Base-by-base conservation (phyloP, 2,888 invertebrate genomes). In the Bombyx huttoni region DNA sequence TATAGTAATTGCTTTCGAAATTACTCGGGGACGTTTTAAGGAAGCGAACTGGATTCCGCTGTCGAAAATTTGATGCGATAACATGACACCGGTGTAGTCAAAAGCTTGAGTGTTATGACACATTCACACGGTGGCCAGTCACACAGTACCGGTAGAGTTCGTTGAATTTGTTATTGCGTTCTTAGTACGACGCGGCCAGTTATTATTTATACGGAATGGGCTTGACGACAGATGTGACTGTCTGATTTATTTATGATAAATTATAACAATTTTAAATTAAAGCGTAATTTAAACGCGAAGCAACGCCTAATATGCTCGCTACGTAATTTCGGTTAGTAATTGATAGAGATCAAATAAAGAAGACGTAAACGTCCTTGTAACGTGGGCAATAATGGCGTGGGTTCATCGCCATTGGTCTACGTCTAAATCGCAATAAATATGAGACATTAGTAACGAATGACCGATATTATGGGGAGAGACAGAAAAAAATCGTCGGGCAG, bases 141-240 rank as follows among this genome's bases (percentile, higher is more conserved):
- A 79, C 82, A 81, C 83, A 79, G 75, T 83, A 84, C 85, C 81
- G 81, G 84, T 80, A 84, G 83, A 81, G 88, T 88, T 88, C 88
- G 86, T 87, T 87, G 88, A 85, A 87, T 87, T 87, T 84, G 81
- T 88, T 87, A 88, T 87, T 79, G 79, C 87, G 77, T 87, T 87
- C 87, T 82, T 76, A 78, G 84, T 82, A 82, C 76, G 73, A 73
- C 73, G 71, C 73, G 75, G 74, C 77, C 85, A 78, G 84, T 85
- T 86, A 78, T 78, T 77, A 78, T 77, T 78, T 75, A 75, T 68
- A 76, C 68, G 69, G 70, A 78, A 78, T 75, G 78, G 75, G 70
- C 67, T 64, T 67, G 73, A 65, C 78, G 80, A 81, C 81, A 77
- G 76, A 77, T 78, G 77, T 73, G 71, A 70, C 72, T 68, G 75